Base-by-base conservation (phyloP, 2,113 vertebrate species). In the Megaceryle maxima region DNA sequence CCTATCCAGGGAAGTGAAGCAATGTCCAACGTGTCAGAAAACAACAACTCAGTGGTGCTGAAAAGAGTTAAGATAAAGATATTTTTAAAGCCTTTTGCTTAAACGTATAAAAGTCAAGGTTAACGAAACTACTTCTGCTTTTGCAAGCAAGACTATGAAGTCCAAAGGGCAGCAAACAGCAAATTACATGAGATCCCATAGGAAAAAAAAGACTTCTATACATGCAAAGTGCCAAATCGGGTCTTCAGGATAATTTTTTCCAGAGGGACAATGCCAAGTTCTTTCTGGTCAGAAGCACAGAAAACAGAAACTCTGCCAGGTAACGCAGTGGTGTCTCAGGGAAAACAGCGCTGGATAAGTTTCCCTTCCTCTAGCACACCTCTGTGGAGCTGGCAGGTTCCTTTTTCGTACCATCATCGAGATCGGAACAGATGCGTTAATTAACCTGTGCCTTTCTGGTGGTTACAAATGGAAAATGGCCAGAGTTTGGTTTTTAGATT, bases 241-340 rank as follows among this genome's bases (percentile, higher is more conserved):
- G 77, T 39, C 77, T 87, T 87, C 67, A 84, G 90, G 87, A 83
- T 41, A 87, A 41, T 33, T 26, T 64, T 80, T 89, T 96, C 53
- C 93, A 97, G 88, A 59, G 83, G 91, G 96, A 94, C 93, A 92
- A n/a, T 87, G 95, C 59, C 93, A 96, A 94, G 43, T 50, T 85
- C 48, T 57, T 50, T 85, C 48, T 57, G 53, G 70, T 13, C 57
- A 76, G 72, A 90, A 69, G 26, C 31, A 76, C 2, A 43, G 57
- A 24, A 46, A 46, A 33, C 41, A 44, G 64, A 18, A 16, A 21
- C 14, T 31, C 29, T 33, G 70, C 74, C 87, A 72, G 81, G 9
- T 48, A 78, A 24, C 3, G 8, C 62, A 80, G 64, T 24, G 83
- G 51, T 35, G 25, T 85, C 90, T 86, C 88, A 80, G 44, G 50